These are phyloP conservation scores for Lepidotrigona ventralis DNA, from an alignment of 1,140 invertebrate species.

Conservation along the genomic window DNA sequence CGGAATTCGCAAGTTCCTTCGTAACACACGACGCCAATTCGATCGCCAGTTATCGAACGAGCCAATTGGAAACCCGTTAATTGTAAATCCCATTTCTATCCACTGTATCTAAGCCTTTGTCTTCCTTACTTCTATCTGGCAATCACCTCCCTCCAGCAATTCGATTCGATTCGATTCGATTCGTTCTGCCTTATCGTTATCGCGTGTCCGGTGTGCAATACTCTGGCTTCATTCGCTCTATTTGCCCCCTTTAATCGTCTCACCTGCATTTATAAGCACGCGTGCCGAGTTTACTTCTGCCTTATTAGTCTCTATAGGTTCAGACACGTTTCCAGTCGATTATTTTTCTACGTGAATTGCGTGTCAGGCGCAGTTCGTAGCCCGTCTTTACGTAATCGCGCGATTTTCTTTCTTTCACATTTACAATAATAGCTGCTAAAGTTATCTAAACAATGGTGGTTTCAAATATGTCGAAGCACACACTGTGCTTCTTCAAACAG, in stretches of 20 bases:
- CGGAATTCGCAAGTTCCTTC: slow-evolving; percentile 49
- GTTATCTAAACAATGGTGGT: background rate
- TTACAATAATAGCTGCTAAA: background rate
- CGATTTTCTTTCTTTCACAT: background rate
- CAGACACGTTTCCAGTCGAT: background rate
- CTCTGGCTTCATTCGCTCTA: slow-evolving; percentile 7
- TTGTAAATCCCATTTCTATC: slow-evolving; percentile 14
- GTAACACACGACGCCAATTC: slow-evolving; percentile 23
- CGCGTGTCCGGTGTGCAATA: slow-evolving; percentile 19
- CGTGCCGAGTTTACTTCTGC: background rate
- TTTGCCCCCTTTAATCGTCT: slow-evolving; percentile 1
- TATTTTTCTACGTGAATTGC: background rate
- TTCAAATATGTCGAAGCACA: no score
- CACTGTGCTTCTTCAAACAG: no score
- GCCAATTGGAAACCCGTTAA: slow-evolving; percentile 43
- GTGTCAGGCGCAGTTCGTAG: background rate
- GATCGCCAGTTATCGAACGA: slow-evolving; percentile 39
- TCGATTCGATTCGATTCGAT: background rate
- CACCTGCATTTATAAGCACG: background rate
- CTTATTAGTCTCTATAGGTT: background rate
- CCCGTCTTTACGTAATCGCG: background rate
- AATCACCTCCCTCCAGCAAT: no score
- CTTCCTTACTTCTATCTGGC: background rate
- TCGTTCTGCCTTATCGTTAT: slow-evolving; percentile 48
- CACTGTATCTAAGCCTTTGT: no score